Base-by-base conservation (phyloP, 2,113 vertebrate genomes). In the Jaculus jaculus region DNA sequence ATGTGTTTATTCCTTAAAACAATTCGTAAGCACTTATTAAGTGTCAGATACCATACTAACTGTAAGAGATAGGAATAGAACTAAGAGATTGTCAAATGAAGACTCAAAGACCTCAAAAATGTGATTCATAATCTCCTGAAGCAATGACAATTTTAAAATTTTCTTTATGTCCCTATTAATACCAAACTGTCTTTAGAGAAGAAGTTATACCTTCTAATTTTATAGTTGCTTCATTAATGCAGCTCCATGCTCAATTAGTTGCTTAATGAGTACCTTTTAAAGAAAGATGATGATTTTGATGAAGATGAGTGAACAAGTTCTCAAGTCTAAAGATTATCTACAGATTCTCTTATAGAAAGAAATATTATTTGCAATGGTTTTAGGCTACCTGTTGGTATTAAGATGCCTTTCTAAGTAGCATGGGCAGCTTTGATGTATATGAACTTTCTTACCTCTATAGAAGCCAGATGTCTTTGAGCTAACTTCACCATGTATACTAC, bases 181-280 rank as follows among this genome's bases (percentile, higher is more conserved):
- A 71, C 39, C 61, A 42, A n/a, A 18, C 6, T 84, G 2, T 93
- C 60, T 80, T 28, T 72, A 47, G 28, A 11, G 18, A 94, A 74
- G 30, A 15, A 75, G 20, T 6, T 63, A 30, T 4, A 0, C 17
- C 32, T 68, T 82, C 69, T 32, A 85, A 42, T 77, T 87, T 92
- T 73, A 72, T 86, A 71, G 79, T 94, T 83, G 18, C 16, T 88
- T 93, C 11, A 82, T 82, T 68, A 86, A 47, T 83, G 74, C 32
- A 86, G 68, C 83, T 6, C 5, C 5, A 91, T 61, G 60, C 30
- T 91, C 18, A 65, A 37, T 83, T 72, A 82, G 20, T 71, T 69
- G 30, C 58, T 85, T 71, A 78, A 11, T 84, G 90, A 95, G 7
- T 90, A 32, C 16, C 8, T 92, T 89, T 73, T 94, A 21, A 74